phyloP scores from a whole-genome alignment of 1,140 invertebrate species.

The Lasioglossum albipes region DNA sequence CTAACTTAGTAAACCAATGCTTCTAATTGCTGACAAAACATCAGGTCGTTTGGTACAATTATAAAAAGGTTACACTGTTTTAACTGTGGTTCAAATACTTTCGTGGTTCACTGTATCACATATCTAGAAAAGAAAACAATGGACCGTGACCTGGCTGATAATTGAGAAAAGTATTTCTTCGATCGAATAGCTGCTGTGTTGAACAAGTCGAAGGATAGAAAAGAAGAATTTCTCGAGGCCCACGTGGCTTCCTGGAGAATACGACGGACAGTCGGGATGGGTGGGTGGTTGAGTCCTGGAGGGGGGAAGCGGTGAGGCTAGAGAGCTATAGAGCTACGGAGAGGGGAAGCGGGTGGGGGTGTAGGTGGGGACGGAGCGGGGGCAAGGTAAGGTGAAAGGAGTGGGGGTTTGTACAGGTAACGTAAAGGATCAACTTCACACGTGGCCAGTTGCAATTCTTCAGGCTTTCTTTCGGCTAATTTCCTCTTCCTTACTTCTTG shows the following conservation, averaged over 20 bases:
- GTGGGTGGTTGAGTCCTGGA: too few species aligned
- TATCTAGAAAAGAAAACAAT: slow-evolving; percentile 33
- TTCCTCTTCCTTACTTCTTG: background rate
- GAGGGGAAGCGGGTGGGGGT: too few species aligned
- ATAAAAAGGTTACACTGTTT: too few species aligned
- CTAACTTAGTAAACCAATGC: too few species aligned
- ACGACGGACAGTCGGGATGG: background rate
- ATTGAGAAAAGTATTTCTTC: slow-evolving; percentile 74
- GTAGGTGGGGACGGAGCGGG: slow-evolving; percentile 27
- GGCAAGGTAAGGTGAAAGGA: slow-evolving; percentile 1
- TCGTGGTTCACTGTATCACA: too few species aligned
- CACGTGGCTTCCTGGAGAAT: slow-evolving; percentile 68
- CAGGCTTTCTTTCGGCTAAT: slow-evolving; percentile 25
- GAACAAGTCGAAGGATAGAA: slow-evolving; percentile 76
- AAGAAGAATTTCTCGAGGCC: slow-evolving; percentile 74
- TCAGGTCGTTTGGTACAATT: too few species aligned
- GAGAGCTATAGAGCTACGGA: too few species aligned
- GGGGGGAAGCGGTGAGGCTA: slow-evolving; percentile 34
- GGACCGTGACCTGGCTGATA: slow-evolving; percentile 55
- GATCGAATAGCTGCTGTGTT: slow-evolving; percentile 74
- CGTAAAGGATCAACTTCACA: slow-evolving; percentile 51
- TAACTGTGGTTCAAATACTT: too few species aligned
- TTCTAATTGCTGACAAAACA: too few species aligned
- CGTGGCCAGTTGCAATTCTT: slow-evolving; percentile 47
- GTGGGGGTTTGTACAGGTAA: slow-evolving; percentile 12